phyloP scores from a whole-genome alignment of 2,113 vertebrate species.

The Zapus hudsonius region DNA sequence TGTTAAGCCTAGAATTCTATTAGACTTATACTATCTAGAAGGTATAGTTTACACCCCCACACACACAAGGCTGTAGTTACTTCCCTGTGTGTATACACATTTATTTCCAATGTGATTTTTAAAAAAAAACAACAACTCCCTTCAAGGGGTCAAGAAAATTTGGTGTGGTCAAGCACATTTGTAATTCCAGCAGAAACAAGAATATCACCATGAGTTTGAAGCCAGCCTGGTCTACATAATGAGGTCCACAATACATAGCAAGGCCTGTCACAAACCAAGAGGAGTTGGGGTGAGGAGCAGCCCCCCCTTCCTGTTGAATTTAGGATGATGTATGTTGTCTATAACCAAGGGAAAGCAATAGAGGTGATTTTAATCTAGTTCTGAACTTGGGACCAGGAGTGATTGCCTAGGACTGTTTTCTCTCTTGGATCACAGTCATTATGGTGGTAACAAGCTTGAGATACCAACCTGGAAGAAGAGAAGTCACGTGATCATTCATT shows the following conservation, averaged over 20 bases:
- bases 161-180: too few species aligned
- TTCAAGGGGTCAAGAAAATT: not conserved
- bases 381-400: not conserved
- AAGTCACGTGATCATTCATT: not conserved
- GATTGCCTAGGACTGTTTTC: not conserved
- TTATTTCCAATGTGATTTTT: slow-evolving; percentile 5
- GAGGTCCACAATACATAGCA: not conserved
- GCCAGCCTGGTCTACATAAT: not conserved
- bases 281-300: not conserved
- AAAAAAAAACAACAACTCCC: not conserved
- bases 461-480: not conserved
- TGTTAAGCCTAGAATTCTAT: not conserved
- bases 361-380: not conserved
- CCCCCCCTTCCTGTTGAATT: not conserved
- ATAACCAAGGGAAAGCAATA: not conserved
- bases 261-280: not conserved
- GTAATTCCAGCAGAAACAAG: not conserved
- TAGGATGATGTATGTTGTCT: not conserved
- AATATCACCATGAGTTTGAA: not conserved
- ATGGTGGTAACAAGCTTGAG: not conserved
- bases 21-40: not conserved
- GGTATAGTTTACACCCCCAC: not conserved
- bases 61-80: not conserved
- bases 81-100: not conserved
- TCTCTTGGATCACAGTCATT: not conserved